phyloP scores from a whole-genome alignment of 2,888 invertebrate species.

The Lepidocyrtoides sp. region DNA sequence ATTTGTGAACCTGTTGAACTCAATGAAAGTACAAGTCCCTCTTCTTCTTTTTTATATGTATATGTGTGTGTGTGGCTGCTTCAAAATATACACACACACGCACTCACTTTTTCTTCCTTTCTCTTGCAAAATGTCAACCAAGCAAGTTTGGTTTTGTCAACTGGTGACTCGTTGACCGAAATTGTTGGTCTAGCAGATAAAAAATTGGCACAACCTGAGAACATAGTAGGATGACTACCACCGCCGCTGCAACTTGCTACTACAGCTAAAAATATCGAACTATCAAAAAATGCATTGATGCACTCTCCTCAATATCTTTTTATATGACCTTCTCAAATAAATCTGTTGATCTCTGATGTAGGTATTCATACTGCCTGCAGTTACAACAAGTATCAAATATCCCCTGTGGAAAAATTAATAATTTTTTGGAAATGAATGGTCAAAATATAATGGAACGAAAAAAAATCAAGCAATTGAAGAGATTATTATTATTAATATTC shows the following conservation, averaged over 20 bases:
- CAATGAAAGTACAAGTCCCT: constrained; percentile 79
- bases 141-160: constrained; percentile 82
- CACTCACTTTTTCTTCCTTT: constrained; percentile 64
- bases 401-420: background rate
- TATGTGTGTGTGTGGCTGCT: constrained; percentile 57
- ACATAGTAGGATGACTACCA: constrained; percentile 25
- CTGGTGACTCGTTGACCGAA: constrained; percentile 80
- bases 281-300: constrained; percentile 75
- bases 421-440: constrained; percentile 6
- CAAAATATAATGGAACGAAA: background rate
- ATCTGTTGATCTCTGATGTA: constrained; percentile 65
- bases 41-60: constrained; percentile 68
- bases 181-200: constrained; percentile 80
- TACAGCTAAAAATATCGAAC: constrained; percentile 74
- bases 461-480: background rate
- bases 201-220: constrained; percentile 80
- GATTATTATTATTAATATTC: background rate
- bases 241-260: no score
- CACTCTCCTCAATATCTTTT: constrained; percentile 71
- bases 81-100: constrained; percentile 69
- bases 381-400: background rate
- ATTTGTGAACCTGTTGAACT: constrained; percentile 85
- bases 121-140: constrained; percentile 80
- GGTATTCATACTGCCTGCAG: background rate
- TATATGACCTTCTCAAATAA: constrained; percentile 71